A percentile compares a stretch with the other conserved stretches of the same genome.
These are phyloP conservation scores for Muscicapa comitata DNA, from an alignment of 2,797 vertebrate genomes.

Conservation along the genomic window DNA sequence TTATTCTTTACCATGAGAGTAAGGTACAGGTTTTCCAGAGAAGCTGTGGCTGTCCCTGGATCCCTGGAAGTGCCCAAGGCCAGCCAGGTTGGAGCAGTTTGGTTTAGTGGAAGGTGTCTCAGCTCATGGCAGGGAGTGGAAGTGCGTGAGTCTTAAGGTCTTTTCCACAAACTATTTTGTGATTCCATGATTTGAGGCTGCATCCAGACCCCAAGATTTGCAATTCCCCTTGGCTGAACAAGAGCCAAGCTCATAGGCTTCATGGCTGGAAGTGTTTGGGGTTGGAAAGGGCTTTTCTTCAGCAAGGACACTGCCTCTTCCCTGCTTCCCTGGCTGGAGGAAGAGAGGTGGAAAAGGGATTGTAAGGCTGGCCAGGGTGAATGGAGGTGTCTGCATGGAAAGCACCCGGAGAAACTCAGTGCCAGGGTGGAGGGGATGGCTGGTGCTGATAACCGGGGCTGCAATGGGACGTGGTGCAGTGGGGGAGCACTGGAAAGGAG, in stretches of 20 bases:
- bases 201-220: neutral
- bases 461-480: rapidly evolving
- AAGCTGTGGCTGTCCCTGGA: neutral
- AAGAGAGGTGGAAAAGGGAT: neutral
- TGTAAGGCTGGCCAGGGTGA: neutral
- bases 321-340: neutral
- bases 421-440: neutral
- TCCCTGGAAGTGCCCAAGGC: neutral
- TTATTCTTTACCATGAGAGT: neutral
- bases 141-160: neutral
- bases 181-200: neutral
- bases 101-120: neutral
- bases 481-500: neutral
- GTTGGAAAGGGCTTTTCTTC: neutral
- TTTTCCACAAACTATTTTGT: neutral
- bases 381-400: neutral
- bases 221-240: neutral
- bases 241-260: neutral
- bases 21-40: neutral
- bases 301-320: neutral
- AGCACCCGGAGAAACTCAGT: neutral
- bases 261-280: neutral
- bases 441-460: neutral
- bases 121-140: neutral
- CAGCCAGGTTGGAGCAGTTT: neutral